Percentiles rank a stretch among this genome's conserved stretches.
Conservation (phyloP, 2,113 vertebrate species). For the Scophthalmus maximus region DNA sequence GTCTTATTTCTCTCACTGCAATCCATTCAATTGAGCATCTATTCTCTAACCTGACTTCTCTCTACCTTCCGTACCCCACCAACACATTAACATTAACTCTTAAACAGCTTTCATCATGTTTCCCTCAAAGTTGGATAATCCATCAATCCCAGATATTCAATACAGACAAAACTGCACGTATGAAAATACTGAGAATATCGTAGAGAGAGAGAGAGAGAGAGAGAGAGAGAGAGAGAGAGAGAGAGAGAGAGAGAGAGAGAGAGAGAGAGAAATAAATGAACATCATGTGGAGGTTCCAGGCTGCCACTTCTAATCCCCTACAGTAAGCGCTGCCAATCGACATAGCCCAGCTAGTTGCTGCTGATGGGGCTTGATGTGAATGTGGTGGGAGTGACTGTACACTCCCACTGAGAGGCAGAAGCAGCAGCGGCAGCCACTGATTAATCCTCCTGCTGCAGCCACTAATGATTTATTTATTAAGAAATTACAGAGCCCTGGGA, state of each 20-base stretch:
- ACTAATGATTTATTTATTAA: constrained; percentile 81
- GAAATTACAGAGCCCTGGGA: constrained; percentile 70
- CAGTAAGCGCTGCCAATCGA: constrained; percentile 48
- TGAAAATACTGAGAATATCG: constrained; percentile 33
- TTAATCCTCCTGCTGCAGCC: constrained; percentile 70
- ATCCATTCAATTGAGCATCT: neutral
- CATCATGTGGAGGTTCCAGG: constrained; percentile 41
- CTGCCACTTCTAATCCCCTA: constrained; percentile 55
- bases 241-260: constrained; percentile 27
- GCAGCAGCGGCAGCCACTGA: constrained; percentile 65
- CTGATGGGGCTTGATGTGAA: constrained; percentile 69
- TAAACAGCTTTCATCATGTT: constrained; percentile 25
- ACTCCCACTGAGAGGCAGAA: constrained; percentile 55
- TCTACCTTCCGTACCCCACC: neutral
- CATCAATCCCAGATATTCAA: constrained; percentile 54
- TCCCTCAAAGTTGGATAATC: constrained; percentile 27
- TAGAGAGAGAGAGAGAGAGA: neutral
- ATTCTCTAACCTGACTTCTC: constrained; percentile 16
- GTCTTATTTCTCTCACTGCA: too few species aligned
- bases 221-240: constrained; percentile 31
- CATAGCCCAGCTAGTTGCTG: constrained; percentile 31
- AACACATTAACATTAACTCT: constrained; percentile 14
- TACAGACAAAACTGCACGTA: constrained; percentile 45
- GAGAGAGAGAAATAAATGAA: constrained; percentile 20
- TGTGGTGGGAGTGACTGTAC: constrained; percentile 64